Base-by-base conservation (phyloP, 2,113 vertebrate genomes). In the Sinocyclocheilus maitianheensis region DNA sequence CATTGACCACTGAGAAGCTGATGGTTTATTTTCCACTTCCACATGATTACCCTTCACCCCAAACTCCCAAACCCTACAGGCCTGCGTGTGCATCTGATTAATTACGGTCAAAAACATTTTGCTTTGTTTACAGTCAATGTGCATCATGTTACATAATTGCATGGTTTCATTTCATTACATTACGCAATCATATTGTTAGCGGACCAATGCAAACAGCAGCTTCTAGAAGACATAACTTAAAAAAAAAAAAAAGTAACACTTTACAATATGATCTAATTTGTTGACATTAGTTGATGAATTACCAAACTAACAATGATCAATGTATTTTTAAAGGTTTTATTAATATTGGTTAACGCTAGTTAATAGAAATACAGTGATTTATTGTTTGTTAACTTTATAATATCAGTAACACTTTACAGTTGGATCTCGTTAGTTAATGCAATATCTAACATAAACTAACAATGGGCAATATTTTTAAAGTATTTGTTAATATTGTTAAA, bases 81-180 rank as follows among this genome's bases (percentile, higher is more conserved):
- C 55, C 69, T 40, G 30, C 65, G 9, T 71, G 67, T 58, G 67
- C 48, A 22, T 83, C 67, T 24, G 4, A 53, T 84, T 74, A 60
- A 84, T 74, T 60, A 84, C 34, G 7, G 43, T 40, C 26, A 55
- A 40, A 53, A 43, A n/a, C 48, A 72, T 14, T 12, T n/a, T 2
- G 69, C 69, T 58, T 18, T 12, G 34, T 24, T 58, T 58, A 37
- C 20, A 58, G 46, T 74, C 67, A 83, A 4, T 58, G 24, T 30
- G 48, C 75, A 74, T 20, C 34, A 72, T 72, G 48, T 83, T 83
- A 83, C 51, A 58, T 83, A 74, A 83, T n/a, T 5, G 34, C 24
- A 8, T 20, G 22, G 62, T 9, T 69, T 51, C 48, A 30, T 37
- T 71, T 83, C n/a, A 53, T 53, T 11, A 34, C 48, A 71, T 69